Conservation (phyloP, 2,888 invertebrate species). For the Megalurothrips usitatus region DNA sequence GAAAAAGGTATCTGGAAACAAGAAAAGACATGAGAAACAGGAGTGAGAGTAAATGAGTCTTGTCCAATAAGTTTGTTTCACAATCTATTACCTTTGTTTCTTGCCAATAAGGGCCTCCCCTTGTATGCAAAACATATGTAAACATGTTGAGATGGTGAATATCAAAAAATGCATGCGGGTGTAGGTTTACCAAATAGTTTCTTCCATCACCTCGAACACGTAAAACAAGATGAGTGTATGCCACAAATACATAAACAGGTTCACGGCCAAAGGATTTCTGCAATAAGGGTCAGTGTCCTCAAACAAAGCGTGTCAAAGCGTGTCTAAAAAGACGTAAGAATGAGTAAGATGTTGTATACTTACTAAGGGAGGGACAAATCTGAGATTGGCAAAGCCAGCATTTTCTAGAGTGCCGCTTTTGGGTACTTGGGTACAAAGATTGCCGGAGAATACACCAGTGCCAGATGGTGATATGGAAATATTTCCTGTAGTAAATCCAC, state of each 20-base stretch:
- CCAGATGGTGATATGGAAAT: slow-evolving; percentile 57
- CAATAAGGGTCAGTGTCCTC: slow-evolving; percentile 40
- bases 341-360: slow-evolving; percentile 39
- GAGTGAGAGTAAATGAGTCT: background rate
- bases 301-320: background rate
- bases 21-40: slow-evolving; percentile 33
- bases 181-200: slow-evolving; percentile 76
- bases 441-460: slow-evolving; percentile 68
- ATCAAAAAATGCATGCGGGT: slow-evolving; percentile 71
- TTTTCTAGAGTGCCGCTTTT: slow-evolving; percentile 74
- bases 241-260: slow-evolving; percentile 65
- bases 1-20: slow-evolving; percentile 82
- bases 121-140: slow-evolving; percentile 80
- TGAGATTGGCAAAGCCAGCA: slow-evolving; percentile 79
- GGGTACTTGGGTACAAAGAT: slow-evolving; percentile 62
- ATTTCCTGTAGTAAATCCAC: slow-evolving; percentile 56
- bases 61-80: slow-evolving; percentile 25
- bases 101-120: slow-evolving; percentile 99
- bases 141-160: slow-evolving; percentile 85
- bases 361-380: slow-evolving; percentile 62
- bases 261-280: slow-evolving; percentile 79
- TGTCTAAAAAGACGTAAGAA: slow-evolving; percentile 29
- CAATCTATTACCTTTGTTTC: slow-evolving; percentile 60
- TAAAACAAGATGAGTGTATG: slow-evolving; percentile 71
- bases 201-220: slow-evolving; percentile 91